Percentiles rank a stretch among this genome's conserved stretches.
phyloP scores from a whole-genome alignment of 2,888 invertebrate species.

The Habrosyne pyritoides region DNA sequence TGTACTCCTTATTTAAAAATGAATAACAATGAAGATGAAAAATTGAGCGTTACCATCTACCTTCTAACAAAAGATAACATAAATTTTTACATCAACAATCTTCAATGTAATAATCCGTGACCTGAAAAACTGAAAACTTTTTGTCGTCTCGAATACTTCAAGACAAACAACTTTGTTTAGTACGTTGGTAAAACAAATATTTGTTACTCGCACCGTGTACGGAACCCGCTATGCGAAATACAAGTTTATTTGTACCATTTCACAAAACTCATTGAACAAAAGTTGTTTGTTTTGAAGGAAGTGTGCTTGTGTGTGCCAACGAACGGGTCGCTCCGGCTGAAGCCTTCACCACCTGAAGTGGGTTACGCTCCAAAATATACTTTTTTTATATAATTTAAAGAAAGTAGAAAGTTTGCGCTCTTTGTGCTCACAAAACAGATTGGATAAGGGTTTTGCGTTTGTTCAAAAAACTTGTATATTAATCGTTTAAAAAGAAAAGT shows the following conservation, averaged over 20 bases:
- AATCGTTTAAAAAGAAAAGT: too few relatives aligned
- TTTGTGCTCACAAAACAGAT: not conserved
- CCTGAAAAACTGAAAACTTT: not conserved
- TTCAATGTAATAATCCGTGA: not conserved
- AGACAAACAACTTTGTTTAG: slow-evolving; percentile 1
- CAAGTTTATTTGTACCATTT: slow-evolving; percentile 2
- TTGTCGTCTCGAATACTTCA: slow-evolving; percentile 1
- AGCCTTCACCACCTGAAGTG: not conserved
- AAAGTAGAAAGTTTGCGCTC: not conserved
- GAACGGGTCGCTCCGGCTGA: not conserved
- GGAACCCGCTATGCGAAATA: not conserved
- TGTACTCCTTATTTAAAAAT: too few relatives aligned
- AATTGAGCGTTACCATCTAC: too few relatives aligned
- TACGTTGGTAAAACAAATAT: slow-evolving; percentile 1
- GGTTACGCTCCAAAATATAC: not conserved
- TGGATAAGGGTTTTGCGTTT: not conserved
- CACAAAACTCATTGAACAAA: not conserved
- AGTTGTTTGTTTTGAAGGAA: slow-evolving; percentile 2
- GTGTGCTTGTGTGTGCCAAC: slow-evolving; percentile 1
- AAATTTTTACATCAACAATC: not conserved
- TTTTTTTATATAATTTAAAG: not conserved
- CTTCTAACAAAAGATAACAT: not conserved
- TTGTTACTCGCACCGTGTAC: not conserved
- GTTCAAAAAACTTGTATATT: too few relatives aligned
- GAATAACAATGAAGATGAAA: too few relatives aligned